Conservation (phyloP, 1,140 invertebrate species). For the Thrips palmi region DNA sequence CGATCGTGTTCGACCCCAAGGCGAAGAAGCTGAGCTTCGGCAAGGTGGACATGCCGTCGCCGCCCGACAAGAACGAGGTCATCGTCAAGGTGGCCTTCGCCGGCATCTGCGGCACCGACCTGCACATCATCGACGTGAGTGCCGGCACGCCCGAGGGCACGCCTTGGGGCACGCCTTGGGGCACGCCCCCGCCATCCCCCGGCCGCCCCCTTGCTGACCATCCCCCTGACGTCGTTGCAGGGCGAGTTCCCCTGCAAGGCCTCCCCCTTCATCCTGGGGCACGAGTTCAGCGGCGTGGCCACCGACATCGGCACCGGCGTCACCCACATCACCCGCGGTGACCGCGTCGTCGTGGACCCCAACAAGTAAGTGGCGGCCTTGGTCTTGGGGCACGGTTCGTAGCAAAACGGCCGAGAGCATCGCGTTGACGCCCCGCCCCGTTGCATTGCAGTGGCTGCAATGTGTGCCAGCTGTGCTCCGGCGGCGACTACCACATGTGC, state of each 20-base stretch:
- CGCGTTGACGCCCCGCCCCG: background rate
- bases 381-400: too few species aligned
- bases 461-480: slow-evolving; percentile 36
- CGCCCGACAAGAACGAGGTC: slow-evolving; percentile 29
- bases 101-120: slow-evolving; percentile 65
- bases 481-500: slow-evolving; percentile 40
- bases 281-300: slow-evolving; percentile 46
- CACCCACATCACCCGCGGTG: slow-evolving; percentile 35
- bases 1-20: slow-evolving; percentile 32
- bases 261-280: slow-evolving; percentile 37
- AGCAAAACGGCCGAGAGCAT: background rate
- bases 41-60: slow-evolving; percentile 26
- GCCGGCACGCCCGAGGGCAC: slow-evolving; percentile 8
- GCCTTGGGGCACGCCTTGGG: too few species aligned
- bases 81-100: slow-evolving; percentile 40
- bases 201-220: too few species aligned
- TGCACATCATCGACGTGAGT: slow-evolving; percentile 49
- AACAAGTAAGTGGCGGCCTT: slow-evolving; percentile 28
- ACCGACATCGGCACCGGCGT: slow-evolving; percentile 32
- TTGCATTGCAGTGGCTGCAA: slow-evolving; percentile 29
- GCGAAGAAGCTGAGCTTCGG: slow-evolving; percentile 26
- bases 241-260: slow-evolving; percentile 39
- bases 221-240: too few species aligned
- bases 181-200: too few species aligned
- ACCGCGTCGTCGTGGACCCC: slow-evolving; percentile 44